phyloP scores from a whole-genome alignment of 2,888 invertebrate genomes.

The Zhuqinia jingwanae region DNA sequence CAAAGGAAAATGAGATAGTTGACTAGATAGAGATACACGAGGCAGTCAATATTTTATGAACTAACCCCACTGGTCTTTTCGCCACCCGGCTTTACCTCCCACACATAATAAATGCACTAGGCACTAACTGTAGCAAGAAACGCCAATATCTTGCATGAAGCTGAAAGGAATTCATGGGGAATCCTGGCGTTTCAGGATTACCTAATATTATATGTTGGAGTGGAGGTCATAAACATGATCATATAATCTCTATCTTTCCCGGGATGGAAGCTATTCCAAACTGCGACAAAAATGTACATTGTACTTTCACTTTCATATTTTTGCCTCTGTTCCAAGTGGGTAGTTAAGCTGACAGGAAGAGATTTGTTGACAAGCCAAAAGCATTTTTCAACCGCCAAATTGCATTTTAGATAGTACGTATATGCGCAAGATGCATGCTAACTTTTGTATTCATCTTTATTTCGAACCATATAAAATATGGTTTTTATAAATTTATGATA shows the following conservation, averaged over 20 bases:
- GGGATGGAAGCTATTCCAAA: not conserved
- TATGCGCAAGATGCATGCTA: too few species aligned
- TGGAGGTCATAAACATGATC: slow-evolving; percentile 60
- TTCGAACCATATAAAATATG: too few species aligned
- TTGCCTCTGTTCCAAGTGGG: too few species aligned
- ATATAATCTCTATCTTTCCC: slow-evolving; percentile 50
- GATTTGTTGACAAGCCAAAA: not conserved
- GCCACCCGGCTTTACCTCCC: not conserved
- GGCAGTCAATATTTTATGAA: not conserved
- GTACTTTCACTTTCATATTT: not conserved
- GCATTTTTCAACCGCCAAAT: not conserved
- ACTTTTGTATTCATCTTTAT: too few species aligned
- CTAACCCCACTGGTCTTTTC: not conserved
- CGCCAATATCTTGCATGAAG: not conserved
- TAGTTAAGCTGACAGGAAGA: not conserved
- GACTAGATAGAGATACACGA: not conserved
- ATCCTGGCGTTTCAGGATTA: slow-evolving; percentile 48
- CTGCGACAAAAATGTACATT: not conserved
- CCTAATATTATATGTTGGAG: slow-evolving; percentile 3
- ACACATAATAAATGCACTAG: not conserved
- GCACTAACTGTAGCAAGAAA: not conserved
- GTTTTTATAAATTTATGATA: too few species aligned
- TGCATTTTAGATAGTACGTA: too few species aligned
- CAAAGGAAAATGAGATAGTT: not conserved
- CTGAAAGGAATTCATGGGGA: slow-evolving; percentile 33